A percentile compares a stretch with the other conserved stretches of the same genome.
These are phyloP conservation scores for Caerostris darwini DNA, from an alignment of 1,140 invertebrate species.

Conservation along the genomic window DNA sequence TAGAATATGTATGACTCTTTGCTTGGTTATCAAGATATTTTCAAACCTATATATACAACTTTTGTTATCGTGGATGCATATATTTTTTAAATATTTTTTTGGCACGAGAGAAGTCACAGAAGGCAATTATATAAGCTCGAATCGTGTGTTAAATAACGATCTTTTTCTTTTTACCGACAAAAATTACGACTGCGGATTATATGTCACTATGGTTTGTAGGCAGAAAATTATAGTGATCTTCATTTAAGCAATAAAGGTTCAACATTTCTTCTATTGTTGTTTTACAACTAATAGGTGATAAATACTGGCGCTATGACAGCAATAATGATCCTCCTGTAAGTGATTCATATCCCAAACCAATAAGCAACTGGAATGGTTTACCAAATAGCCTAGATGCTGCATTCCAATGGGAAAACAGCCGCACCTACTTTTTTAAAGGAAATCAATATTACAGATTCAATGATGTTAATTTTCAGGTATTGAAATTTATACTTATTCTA, in stretches of 20 bases:
- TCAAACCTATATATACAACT: too few species aligned
- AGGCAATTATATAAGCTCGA: too few species aligned
- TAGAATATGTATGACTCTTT: too few species aligned
- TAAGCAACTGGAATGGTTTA: constrained; percentile 93
- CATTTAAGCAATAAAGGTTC: not conserved
- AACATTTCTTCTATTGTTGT: not conserved
- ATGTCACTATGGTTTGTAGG: too few species aligned
- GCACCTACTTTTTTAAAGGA: constrained; percentile 97
- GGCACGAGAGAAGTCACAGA: too few species aligned
- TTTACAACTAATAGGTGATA: constrained; percentile 82
- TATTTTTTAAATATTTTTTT: too few species aligned
- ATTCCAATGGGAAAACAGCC: constrained; percentile 93
- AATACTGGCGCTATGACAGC: constrained; percentile 97
- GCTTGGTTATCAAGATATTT: too few species aligned
- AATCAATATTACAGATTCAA: constrained; percentile 95
- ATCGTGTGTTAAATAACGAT: too few species aligned
- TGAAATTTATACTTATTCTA: constrained; percentile 80
- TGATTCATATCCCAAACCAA: constrained; percentile 92
- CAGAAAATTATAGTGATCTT: too few species aligned
- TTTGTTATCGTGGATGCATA: too few species aligned
- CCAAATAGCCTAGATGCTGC: constrained; percentile 90
- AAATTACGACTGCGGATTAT: too few species aligned
- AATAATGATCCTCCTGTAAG: constrained; percentile 92
- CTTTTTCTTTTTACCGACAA: too few species aligned
- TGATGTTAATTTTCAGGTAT: constrained; percentile 93